These are phyloP conservation scores for Phymatocera aterrima DNA, from an alignment of 2,888 invertebrate species.

Conservation along the genomic window DNA sequence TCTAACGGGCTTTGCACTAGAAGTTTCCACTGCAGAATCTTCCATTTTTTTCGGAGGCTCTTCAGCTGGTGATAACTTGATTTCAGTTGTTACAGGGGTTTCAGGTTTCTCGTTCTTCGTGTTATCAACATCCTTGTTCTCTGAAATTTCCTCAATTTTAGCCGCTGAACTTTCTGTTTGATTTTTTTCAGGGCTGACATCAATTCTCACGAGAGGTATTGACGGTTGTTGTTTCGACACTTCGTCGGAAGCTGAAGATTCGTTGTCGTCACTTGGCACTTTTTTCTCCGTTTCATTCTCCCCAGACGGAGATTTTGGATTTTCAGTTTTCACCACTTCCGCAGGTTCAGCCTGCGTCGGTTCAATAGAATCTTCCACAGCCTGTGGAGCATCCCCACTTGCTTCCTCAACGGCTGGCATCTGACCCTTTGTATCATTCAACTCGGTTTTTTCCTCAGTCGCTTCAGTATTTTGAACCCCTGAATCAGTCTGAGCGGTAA, in stretches of 20 bases:
- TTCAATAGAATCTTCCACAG: not conserved
- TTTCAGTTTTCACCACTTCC: not conserved
- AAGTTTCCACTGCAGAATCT: constrained; percentile 1
- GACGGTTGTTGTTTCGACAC: not conserved
- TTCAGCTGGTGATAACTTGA: not conserved
- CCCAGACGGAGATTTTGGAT: not conserved
- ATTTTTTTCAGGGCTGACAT: constrained; percentile 18
- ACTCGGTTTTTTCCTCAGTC: not conserved
- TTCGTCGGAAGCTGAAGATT: not conserved
- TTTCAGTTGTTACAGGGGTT: not conserved
- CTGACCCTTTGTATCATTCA: not conserved
- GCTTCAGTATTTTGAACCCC: not conserved
- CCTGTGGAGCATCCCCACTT: not conserved
- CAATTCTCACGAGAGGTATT: constrained; percentile 6
- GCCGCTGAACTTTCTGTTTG: not conserved
- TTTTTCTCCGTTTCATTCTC: not conserved
- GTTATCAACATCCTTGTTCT: not conserved
- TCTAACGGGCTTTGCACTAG: not conserved
- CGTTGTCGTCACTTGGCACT: not conserved
- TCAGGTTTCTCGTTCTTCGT: not conserved
- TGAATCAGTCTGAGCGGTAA: not conserved
- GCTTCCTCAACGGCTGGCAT: not conserved
- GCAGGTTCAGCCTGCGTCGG: not conserved
- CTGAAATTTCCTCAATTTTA: not conserved
- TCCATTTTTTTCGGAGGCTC: not conserved